Percentiles rank a stretch among this genome's conserved stretches.
These are phyloP conservation scores for Rhagonycha lutea DNA, from an alignment of 2,888 invertebrate genomes.

Conservation along the genomic window DNA sequence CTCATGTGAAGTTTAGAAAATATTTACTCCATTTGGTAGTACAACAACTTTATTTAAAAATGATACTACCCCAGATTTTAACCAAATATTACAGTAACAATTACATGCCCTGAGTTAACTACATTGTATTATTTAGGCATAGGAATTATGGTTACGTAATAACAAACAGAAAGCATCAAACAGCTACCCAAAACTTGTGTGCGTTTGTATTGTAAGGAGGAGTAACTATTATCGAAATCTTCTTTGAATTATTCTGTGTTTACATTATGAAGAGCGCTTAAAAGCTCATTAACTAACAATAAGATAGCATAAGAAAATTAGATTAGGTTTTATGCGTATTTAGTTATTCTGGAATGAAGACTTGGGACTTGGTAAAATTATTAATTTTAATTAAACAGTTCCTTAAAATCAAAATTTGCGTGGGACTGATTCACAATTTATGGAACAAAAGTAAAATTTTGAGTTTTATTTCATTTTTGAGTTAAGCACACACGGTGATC, in stretches of 20 bases:
- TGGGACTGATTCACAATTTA: neutral
- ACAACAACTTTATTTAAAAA: neutral
- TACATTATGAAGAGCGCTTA: slow-evolving; percentile 10
- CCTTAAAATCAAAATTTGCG: neutral
- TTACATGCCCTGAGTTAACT: neutral
- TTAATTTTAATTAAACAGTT: neutral
- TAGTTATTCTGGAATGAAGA: neutral
- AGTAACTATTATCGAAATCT: slow-evolving; percentile 9
- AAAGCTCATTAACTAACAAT: slow-evolving; percentile 19
- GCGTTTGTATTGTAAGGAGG: slow-evolving; percentile 9
- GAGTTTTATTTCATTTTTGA: neutral
- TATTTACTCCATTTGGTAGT: neutral
- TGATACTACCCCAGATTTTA: neutral
- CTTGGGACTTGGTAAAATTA: neutral
- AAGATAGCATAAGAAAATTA: neutral
- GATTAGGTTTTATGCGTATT: neutral
- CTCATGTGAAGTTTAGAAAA: too few relatives aligned
- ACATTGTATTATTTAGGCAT: neutral
- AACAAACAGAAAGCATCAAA: slow-evolving; percentile 20
- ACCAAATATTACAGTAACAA: neutral
- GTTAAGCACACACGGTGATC: neutral
- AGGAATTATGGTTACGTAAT: slow-evolving; percentile 9
- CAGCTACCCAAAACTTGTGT: slow-evolving; percentile 10
- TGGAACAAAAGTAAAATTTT: neutral
- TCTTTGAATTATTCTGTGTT: slow-evolving; percentile 14